Evolutionary conservation across 2,888 invertebrate species (phyloP), one percentile per base, ranked within the genome.

Genomic region (Tetheella fluctuosa): DNA sequence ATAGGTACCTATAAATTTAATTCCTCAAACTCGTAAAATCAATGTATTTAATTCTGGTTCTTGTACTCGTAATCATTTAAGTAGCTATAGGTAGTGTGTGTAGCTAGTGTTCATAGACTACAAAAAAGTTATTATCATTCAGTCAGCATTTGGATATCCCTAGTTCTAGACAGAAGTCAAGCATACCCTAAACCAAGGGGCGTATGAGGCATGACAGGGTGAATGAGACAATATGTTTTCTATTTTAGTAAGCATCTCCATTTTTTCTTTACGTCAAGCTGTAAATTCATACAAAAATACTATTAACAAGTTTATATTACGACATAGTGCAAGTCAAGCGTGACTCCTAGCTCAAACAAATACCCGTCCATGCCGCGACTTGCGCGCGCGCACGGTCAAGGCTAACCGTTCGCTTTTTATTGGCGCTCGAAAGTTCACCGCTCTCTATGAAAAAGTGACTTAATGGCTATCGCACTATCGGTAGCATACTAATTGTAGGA

Each of bases 351-450:
- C 57, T 5, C 59, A 56, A 61, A 34, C 58, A 59, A 2, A 52
- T 28, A 39, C 56, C 23, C 42, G 25, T 20, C 54, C 23, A 58
- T 13, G 58, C 57, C 42, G 42, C 37, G 61, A 17, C 59, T 62
- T 67, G 70, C 61, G 62, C 59, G 72, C 66, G 48, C 17, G 76
- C 89, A 84, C 89, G 91, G 91, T 91, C 91, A 91, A 91, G 91
- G 91, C 88, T 89, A 87, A 71, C 80, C 83, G 84, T 82, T 80
- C 85, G 88, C 83, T 85, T 88, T 88, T 89, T 88, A 85, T 80
- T 67, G 80, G 85, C 85, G 20, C n/a, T 48, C n/a, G 79, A 85
- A 88, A 89, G 89, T 91, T 90, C 89, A 91, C 79, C 87, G 90
- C 77, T 85, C 89, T 81, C 81, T 71, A 74, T 69, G 60, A 59